Evolutionary conservation across 2,113 vertebrate species (phyloP), one percentile per base, ranked within the genome.

Genomic region (Aplodontia rufa): DNA sequence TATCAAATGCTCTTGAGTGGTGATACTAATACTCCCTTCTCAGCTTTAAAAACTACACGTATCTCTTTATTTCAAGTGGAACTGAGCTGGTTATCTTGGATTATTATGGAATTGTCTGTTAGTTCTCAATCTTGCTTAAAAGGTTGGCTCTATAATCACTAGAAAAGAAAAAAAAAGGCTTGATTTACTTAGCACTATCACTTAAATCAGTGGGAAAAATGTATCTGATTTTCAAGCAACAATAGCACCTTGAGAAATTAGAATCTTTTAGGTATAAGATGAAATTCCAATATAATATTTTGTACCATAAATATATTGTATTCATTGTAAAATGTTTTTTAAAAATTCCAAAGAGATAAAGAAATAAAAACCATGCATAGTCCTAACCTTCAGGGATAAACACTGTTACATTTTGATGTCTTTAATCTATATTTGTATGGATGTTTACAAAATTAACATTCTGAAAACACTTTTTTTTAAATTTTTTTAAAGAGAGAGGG

Each of bases 21-120:
- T 32, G 13, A 91, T 6, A 55, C 17, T 8, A 28, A 60, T 75
- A 49, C 40, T 91, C 35, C 16, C 35, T 76, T 62, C 20, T 30
- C 10, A 87, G 55, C n/a, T 92, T 88, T 10, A 75, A 62, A 80
- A 75, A 83, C 78, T 91, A 35, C 22, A 76, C 3, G 20, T 1
- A 79, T 71, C 28, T 95, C 53, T 90, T 90, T 74, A 92, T 68
- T 96, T 90, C 49, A 75, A 68, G 37, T 28, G 58, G 37, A 88
- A 28, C 11, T 40, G 82, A 83, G 28, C 60, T 78, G 16, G 22
- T 0, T 82, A 32, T 88, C 16, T 90, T 42, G 53, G 35, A 5
- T 85, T 53, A 81, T 85, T 81, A 19, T 88, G 19, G n/a, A 84
- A 66, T 47, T 93, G 8, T 87, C 35, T 13, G 20, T 26, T 92